Evolutionary conservation across 1,140 invertebrate species (phyloP), one percentile per base, ranked within the genome.

Genomic region (Drosophila pectinifera): DNA sequence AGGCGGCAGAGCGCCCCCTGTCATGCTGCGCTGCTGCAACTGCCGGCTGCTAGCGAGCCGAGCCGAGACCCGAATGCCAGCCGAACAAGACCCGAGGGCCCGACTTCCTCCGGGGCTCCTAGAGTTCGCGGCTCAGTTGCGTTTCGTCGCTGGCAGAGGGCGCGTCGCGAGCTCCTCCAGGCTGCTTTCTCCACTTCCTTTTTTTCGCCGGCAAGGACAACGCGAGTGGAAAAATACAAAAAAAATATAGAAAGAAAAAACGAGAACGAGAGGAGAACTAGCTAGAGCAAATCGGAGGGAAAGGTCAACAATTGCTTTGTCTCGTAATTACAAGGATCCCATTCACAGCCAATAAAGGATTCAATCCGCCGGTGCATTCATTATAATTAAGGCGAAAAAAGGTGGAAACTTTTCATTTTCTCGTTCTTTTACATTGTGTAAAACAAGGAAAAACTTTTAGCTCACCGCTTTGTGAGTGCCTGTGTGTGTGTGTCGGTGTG

Each of bases 191-290:
- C 13, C 28, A 38, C n/a, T n/a, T 51, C 26, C 48, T 49, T 69
- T 38, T 53, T 28, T 53, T 36, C 45, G 57, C 36, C 49, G 58
- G 58, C 51, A 24, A 54, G 73, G 73, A 75, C 59, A 51, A 58
- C 53, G 73, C 73, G 73, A 76, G 73, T 76, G 73, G 73, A 76
- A 76, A 75, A 76, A 67, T 75, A 65, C 73, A 56, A 54, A 14
- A 41, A 45, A 73, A 31, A 18, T 42, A n/a, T 2, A 65, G 34
- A 28, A 41, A 41, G n/a, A 34, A 45, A 26, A 28, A 11, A 26
- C 10, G 10, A 24, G 42, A 8, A 1, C 28, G 5, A 36, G 28
- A 14, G 41, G 8, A 34, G 26, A 13, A 13, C 42, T 48, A 18
- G 42, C 41, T 58, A 58, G 10, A 57, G 34, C 34, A 43, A 53